Evolutionary conservation across 2,888 invertebrate genomes (phyloP).

Genomic region (Habroteleia sp.): DNA sequence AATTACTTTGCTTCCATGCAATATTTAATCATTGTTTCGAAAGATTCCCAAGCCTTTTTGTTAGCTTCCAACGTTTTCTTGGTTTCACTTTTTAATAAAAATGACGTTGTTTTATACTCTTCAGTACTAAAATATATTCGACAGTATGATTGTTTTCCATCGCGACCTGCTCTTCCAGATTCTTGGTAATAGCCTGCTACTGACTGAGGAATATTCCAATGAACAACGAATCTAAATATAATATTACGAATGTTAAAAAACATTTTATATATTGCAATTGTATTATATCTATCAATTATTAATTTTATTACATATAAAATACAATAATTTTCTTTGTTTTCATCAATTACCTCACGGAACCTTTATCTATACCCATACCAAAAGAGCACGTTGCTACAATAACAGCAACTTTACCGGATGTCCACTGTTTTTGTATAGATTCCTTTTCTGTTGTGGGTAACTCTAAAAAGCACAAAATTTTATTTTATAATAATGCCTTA

Average conservation of each 20-base stretch:
- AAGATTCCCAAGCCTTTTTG: conserved; percentile 85
- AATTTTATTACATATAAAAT: no score
- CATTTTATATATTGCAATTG: no score
- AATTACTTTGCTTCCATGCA: conserved; percentile 90
- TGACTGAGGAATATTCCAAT: conserved; percentile 97
- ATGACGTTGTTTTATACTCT: conserved; percentile 74
- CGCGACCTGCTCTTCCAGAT: conserved; percentile 97
- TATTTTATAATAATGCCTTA: no score
- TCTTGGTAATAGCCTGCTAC: conserved; percentile 98
- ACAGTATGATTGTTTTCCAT: conserved; percentile 93
- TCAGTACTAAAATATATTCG: conserved; percentile 88
- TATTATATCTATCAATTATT: no score
- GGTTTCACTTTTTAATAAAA: conserved; percentile 69
- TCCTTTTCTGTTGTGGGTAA: conserved; percentile 88
- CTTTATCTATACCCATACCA: conserved; percentile 99
- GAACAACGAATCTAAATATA: conserved; percentile 90
- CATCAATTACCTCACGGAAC: conserved; percentile 93
- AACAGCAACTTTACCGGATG: conserved; percentile 91
- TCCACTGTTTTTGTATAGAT: conserved; percentile 95
- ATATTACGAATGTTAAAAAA: no score
- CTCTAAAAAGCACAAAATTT: conserved; percentile 80
- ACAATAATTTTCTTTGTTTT: no score
- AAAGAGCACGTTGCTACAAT: conserved; percentile 99
- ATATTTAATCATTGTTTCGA: conserved; percentile 91
- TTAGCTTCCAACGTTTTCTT: conserved; percentile 67